Evolutionary conservation across 2,113 vertebrate species (phyloP).

Genomic region (Callospermophilus lateralis): DNA sequence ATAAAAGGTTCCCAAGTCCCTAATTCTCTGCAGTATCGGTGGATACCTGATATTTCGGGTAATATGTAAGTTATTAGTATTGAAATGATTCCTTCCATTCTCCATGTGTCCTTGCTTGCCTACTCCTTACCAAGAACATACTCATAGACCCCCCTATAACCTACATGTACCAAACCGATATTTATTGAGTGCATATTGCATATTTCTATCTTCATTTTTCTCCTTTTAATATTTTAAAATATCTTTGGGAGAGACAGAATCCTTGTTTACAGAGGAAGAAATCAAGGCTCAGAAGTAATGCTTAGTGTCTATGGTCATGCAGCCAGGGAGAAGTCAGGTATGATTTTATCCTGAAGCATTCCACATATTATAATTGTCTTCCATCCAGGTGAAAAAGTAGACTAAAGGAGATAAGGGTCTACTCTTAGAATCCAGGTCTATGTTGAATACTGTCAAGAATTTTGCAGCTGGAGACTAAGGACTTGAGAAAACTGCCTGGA

Average conservation of each 20-base stretch:
- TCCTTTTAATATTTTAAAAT: conserved; percentile 33
- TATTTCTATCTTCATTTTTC: not conserved
- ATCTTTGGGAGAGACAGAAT: not conserved
- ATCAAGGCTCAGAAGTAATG: not conserved
- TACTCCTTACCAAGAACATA: not conserved
- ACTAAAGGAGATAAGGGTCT: not conserved
- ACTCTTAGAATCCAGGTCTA: not conserved
- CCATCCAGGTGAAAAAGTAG: not conserved
- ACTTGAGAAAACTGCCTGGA: not conserved
- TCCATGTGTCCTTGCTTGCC: not conserved
- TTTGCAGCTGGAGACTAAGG: not conserved
- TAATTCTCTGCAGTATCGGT: not conserved
- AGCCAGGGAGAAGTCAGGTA: not conserved
- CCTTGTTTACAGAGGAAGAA: conserved; percentile 37
- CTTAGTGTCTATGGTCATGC: not conserved
- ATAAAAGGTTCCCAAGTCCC: not conserved
- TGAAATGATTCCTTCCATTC: not conserved
- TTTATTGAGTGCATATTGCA: not conserved
- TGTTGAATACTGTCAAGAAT: not conserved
- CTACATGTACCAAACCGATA: not conserved
- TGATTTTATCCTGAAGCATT: not conserved
- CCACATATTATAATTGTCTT: not conserved
- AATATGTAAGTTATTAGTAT: not conserved
- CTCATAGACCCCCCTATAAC: not conserved
- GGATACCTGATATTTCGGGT: not conserved